Evolutionary conservation across 2,888 invertebrate species (phyloP).

Genomic region (Rhopalosiphum nymphaeae): DNA sequence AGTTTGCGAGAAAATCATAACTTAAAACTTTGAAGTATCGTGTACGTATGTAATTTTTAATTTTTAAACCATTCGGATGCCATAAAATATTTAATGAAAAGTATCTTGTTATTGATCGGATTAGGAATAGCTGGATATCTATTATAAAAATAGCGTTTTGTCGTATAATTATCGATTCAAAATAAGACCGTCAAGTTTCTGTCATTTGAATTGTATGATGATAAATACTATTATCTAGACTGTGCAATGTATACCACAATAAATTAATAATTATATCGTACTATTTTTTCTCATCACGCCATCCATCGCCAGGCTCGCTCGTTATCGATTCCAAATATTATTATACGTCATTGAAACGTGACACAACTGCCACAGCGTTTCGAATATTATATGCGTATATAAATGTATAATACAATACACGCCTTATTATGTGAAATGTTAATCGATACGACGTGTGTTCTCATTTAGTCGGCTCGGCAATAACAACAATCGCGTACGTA

Average conservation of each 20-base stretch:
- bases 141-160: background rate
- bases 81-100: too few species aligned
- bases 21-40: too few species aligned
- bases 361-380: background rate
- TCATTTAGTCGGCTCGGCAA: background rate
- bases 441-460: slow-evolving; percentile 11
- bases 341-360: background rate
- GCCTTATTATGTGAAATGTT: slow-evolving; percentile 3
- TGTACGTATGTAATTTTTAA: too few species aligned
- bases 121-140: background rate
- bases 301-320: background rate
- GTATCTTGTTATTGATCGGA: too few species aligned
- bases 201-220: background rate
- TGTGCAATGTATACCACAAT: background rate
- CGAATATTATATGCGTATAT: background rate
- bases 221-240: background rate
- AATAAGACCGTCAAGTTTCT: background rate
- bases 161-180: background rate
- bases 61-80: too few species aligned
- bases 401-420: background rate
- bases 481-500: background rate
- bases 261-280: background rate
- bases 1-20: too few species aligned
- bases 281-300: background rate
- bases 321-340: background rate